Conservation (phyloP, 92 coral and sea anemone genomes). For the Scolanthus callimorphus region DNA sequence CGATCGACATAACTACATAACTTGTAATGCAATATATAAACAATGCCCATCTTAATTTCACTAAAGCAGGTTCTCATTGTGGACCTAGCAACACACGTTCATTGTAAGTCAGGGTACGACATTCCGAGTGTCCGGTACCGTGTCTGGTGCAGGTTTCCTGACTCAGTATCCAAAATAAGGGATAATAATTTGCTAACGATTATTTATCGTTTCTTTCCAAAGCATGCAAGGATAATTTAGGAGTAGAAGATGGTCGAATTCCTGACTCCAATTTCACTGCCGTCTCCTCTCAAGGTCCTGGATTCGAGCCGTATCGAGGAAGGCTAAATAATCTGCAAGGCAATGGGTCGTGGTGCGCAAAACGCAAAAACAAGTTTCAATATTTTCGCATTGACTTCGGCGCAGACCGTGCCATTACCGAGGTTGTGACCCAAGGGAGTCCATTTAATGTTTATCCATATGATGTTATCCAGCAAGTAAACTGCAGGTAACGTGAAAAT, state of each 20-base stretch:
- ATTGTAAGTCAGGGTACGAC: too few species aligned
- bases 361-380: constrained; percentile 5
- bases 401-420: constrained; percentile 4
- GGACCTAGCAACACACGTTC: too few species aligned
- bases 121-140: too few species aligned
- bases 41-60: too few species aligned
- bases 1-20: too few species aligned
- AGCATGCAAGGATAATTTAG: constrained; percentile 31
- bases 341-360: constrained; percentile 50
- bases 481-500: constrained; percentile 55
- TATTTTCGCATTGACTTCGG: constrained; percentile 46
- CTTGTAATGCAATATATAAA: too few species aligned
- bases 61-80: too few species aligned
- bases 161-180: too few species aligned
- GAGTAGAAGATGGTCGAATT: constrained; percentile 32
- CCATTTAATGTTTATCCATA: constrained; percentile 4
- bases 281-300: constrained; percentile 7
- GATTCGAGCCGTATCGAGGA: constrained; percentile 37
- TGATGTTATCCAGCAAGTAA: background rate
- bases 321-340: constrained; percentile 25
- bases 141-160: too few species aligned
- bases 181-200: too few species aligned
- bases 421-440: constrained; percentile 34
- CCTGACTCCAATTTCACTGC: constrained; percentile 18
- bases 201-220: too few species aligned